A percentile compares a stretch with the other conserved stretches of the same genome.
phyloP scores from a whole-genome alignment of 2,797 vertebrate species.

The Lacerta viridis region DNA sequence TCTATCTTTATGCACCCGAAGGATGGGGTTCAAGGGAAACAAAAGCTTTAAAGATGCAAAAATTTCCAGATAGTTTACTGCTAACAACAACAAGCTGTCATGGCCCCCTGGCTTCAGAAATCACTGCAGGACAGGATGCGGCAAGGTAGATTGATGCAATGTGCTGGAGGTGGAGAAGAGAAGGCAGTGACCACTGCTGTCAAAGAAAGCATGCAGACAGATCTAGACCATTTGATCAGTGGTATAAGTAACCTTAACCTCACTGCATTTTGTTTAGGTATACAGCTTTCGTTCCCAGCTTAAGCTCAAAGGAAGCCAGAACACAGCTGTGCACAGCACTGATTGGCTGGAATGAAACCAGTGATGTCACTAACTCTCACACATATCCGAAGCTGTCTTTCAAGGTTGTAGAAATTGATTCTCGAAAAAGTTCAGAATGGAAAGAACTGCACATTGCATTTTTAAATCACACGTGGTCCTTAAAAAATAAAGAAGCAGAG shows the following conservation, averaged over 20 bases:
- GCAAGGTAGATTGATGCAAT: not conserved
- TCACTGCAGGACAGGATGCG: not conserved
- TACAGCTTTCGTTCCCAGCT: not conserved
- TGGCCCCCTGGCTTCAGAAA: not conserved
- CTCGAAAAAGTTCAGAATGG: not conserved
- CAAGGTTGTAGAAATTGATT: not conserved
- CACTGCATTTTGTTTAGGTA: not conserved
- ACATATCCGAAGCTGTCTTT: not conserved
- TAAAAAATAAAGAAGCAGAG: not conserved
- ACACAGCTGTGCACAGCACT: not conserved
- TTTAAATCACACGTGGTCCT: not conserved
- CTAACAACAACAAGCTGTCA: too few relatives aligned
- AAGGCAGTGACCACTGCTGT: not conserved
- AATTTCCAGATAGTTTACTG: not conserved
- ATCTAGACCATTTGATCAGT: not conserved
- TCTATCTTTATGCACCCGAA: conserved; percentile 36
- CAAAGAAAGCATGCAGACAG: not conserved
- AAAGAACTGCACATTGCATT: too few relatives aligned
- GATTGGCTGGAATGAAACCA: not conserved
- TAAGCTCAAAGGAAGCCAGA: not conserved
- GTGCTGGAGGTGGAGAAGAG: not conserved
- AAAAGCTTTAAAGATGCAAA: not conserved
- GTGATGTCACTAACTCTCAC: not conserved
- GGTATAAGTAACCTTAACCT: too few relatives aligned
- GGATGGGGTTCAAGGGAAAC: conserved; percentile 24